Percentiles rank a stretch among this genome's conserved stretches.
Evolutionary conservation across 2,113 vertebrate genomes (phyloP).

Genomic region (Varanus salvator): DNA sequence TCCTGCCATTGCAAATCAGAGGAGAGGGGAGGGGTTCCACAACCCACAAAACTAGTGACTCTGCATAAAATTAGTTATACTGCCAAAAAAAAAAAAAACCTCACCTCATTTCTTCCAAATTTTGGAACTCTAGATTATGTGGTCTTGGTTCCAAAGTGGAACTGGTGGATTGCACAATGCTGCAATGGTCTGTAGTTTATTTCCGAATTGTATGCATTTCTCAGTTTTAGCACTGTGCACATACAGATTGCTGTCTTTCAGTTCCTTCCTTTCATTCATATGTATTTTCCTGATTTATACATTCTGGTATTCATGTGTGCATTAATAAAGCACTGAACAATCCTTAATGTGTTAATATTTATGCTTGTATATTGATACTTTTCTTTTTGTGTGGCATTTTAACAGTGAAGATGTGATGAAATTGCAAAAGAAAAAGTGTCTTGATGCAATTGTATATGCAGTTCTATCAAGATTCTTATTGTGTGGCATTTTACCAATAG

Average conservation of each 20-base stretch:
- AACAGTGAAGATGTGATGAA: neutral
- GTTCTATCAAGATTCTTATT: neutral
- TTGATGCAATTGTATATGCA: neutral
- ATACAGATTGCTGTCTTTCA: neutral
- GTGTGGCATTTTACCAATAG: neutral
- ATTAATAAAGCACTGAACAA: neutral
- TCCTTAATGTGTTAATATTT: no score
- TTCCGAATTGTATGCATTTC: neutral
- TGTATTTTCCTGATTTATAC: neutral
- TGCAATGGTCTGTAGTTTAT: neutral
- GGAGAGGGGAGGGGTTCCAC: neutral
- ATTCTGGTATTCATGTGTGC: neutral
- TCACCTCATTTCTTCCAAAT: neutral
- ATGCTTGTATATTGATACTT: neutral
- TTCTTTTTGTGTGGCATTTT: neutral
- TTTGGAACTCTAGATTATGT: neutral
- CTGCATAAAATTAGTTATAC: neutral
- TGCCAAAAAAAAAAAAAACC: no score
- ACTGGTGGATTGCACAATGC: neutral
- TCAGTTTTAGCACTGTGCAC: neutral
- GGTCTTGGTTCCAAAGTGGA: neutral
- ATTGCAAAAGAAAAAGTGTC: neutral
- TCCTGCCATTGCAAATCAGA: neutral
- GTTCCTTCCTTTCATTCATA: neutral
- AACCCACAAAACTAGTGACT: neutral